Evolutionary conservation across 1,140 invertebrate species (phyloP).

Genomic region (Radopholus similis): DNA sequence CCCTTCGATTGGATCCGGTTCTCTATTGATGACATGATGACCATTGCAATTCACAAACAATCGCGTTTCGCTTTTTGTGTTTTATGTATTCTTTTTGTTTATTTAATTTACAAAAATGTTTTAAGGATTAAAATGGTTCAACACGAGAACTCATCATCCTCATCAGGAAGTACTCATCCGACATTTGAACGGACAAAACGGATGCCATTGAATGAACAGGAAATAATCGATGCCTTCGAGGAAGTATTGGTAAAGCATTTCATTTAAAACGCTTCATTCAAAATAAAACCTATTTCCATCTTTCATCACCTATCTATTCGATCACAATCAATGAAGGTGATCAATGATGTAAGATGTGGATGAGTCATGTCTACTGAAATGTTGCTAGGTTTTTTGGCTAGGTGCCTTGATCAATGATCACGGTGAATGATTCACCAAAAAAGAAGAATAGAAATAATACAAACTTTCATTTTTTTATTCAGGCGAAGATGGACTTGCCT

Average conservation of each 20-base stretch:
- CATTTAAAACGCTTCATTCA: slow-evolving; percentile 7
- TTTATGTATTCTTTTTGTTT: no score
- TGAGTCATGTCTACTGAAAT: not conserved
- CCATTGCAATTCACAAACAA: no score
- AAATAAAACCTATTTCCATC: slow-evolving; percentile 8
- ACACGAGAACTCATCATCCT: no score
- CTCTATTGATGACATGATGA: no score
- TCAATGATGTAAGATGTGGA: not conserved
- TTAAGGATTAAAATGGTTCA: no score
- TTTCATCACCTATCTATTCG: slow-evolving; percentile 6
- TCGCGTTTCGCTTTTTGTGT: no score
- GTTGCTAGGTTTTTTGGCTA: not conserved
- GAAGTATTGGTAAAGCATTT: slow-evolving; percentile 50
- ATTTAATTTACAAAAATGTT: no score
- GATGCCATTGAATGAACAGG: slow-evolving; percentile 30
- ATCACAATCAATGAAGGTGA: slow-evolving; percentile 15
- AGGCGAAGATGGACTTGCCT: slow-evolving; percentile 96
- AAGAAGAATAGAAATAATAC: no score
- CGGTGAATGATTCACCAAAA: slow-evolving; percentile 11
- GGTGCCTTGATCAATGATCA: not conserved
- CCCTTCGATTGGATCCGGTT: no score
- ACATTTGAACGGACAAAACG: not conserved
- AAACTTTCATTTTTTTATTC: slow-evolving; percentile 54
- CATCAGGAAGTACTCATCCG: no score
- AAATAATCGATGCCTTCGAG: slow-evolving; percentile 42